Percentiles rank a stretch among this genome's conserved stretches.
Evolutionary conservation across 1,140 invertebrate species (phyloP).

Genomic region (Drosophila melanica): DNA sequence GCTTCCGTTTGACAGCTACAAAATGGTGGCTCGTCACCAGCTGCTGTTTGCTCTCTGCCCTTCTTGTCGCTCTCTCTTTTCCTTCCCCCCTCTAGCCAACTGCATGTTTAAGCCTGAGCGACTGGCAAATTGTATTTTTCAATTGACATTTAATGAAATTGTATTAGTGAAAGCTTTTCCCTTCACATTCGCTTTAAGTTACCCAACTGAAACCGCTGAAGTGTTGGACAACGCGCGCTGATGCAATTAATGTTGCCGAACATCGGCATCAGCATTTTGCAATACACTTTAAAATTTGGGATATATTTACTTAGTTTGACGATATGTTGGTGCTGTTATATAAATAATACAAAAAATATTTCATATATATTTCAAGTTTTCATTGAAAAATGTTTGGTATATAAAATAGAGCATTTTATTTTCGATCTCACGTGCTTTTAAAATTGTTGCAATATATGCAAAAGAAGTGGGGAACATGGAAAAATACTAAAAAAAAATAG

Average conservation of each 20-base stretch:
- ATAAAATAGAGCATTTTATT: constrained; percentile 7
- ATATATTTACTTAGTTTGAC: too few species aligned
- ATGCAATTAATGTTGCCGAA: constrained; percentile 60
- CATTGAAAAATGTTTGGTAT: too few species aligned
- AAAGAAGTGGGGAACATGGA: background rate
- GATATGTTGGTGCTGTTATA: background rate
- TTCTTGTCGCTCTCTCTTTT: background rate
- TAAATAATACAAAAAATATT: constrained; percentile 9
- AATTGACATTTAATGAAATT: constrained; percentile 79
- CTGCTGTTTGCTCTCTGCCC: background rate
- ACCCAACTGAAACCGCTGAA: constrained; percentile 25
- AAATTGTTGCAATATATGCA: constrained; percentile 14
- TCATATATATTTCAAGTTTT: background rate
- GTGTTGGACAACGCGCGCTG: constrained; percentile 42
- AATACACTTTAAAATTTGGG: background rate
- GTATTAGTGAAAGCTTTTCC: constrained; percentile 52
- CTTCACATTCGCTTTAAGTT: background rate
- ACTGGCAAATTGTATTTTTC: constrained; percentile 73
- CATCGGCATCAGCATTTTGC: constrained; percentile 9
- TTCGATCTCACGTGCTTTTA: constrained; percentile 8
- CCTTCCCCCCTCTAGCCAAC: background rate
- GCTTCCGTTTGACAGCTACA: constrained; percentile 70
- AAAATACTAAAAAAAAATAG: background rate
- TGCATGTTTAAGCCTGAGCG: constrained; percentile 33
- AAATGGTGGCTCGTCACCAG: constrained; percentile 30